A percentile compares a stretch with the other conserved stretches of the same genome.
phyloP scores from a whole-genome alignment of 2,113 vertebrate genomes.

The Hyperopisus bebe region DNA sequence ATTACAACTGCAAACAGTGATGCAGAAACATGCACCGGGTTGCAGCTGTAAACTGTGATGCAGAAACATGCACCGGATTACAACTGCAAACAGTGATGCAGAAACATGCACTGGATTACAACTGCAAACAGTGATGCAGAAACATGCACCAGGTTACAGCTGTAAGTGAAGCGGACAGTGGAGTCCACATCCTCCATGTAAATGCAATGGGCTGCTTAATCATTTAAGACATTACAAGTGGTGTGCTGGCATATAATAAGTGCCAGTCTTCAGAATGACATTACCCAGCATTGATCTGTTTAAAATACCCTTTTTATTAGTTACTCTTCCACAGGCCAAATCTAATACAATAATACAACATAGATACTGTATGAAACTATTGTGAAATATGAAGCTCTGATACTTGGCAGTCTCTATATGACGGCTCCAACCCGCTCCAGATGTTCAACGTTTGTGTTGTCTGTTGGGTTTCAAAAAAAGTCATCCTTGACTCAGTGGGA shows the following conservation, averaged over 20 bases:
- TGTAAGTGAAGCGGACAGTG: slow-evolving; percentile 20
- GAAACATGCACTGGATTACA: background rate
- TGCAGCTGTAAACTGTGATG: too few species aligned
- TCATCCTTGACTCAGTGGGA: background rate
- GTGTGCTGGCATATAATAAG: background rate
- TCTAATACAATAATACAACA: background rate
- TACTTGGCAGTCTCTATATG: background rate
- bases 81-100: background rate
- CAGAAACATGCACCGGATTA: background rate
- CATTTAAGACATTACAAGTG: background rate
- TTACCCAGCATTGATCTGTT: background rate
- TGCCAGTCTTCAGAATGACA: background rate
- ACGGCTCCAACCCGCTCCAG: background rate
- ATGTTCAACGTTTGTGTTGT: background rate
- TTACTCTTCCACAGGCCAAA: background rate
- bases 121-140: background rate
- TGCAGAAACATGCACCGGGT: background rate
- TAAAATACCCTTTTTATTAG: slow-evolving; percentile 10
- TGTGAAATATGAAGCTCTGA: background rate
- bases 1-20: background rate
- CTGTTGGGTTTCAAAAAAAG: background rate
- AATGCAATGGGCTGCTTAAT: slow-evolving; percentile 2
- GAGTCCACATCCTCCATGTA: slow-evolving; percentile 16
- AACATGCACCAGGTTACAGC: background rate
- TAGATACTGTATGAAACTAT: background rate